A percentile compares a stretch with the other conserved stretches of the same genome.
These are phyloP conservation scores for Hydroisotoma schaefferi DNA, from an alignment of 2,888 invertebrate species.

Conservation along the genomic window DNA sequence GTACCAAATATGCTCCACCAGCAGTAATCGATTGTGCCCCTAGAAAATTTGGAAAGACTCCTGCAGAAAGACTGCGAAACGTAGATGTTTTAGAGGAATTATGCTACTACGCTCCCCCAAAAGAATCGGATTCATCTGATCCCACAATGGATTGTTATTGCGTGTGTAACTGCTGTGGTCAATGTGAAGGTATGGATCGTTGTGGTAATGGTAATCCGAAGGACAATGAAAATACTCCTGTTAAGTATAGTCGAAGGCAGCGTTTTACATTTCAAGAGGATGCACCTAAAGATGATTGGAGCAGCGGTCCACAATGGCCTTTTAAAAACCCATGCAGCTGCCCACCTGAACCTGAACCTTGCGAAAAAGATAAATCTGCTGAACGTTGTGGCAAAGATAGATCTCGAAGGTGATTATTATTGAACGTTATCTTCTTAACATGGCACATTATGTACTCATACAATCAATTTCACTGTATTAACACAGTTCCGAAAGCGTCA, in stretches of 20 bases:
- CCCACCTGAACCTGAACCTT: no score
- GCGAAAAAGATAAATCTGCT: no score
- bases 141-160: constrained; percentile 20
- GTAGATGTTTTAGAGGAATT: constrained; percentile 32
- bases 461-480: no score
- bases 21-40: constrained; percentile 9
- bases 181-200: background rate
- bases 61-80: constrained; percentile 24
- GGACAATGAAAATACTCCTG: constrained; percentile 15
- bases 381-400: no score
- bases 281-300: background rate
- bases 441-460: no score
- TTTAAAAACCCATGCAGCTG: background rate
- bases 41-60: constrained; percentile 11
- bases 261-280: constrained; percentile 31
- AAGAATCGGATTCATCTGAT: background rate
- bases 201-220: background rate
- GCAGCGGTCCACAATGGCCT: background rate
- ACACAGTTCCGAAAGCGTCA: no score
- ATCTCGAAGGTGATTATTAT: no score
- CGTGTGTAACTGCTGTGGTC: constrained; percentile 11
- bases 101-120: constrained; percentile 26
- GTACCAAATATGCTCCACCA: no score
- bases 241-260: constrained; percentile 33
- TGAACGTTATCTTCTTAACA: no score